These are phyloP conservation scores for Lagria hirta DNA, from an alignment of 2,888 invertebrate genomes.

Conservation along the genomic window DNA sequence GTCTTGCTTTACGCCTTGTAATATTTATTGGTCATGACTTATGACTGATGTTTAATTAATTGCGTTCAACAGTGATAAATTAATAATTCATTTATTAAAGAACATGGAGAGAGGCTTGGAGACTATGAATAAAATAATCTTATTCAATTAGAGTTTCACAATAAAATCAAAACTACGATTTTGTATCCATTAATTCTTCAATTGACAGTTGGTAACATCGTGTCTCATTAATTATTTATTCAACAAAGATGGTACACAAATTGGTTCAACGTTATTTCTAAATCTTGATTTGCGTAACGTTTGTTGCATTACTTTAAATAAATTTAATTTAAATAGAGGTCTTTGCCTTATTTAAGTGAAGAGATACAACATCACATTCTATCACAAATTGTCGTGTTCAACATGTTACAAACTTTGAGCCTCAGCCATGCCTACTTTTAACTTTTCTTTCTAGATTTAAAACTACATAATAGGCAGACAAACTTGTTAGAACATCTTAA, in stretches of 20 bases:
- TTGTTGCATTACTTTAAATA: too few relatives aligned
- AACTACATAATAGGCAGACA: too few relatives aligned
- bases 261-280: constrained; percentile 14
- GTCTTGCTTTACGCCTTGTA: too few relatives aligned
- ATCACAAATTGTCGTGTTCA: too few relatives aligned
- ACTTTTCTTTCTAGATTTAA: too few relatives aligned
- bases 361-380: too few relatives aligned
- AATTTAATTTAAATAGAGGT: too few relatives aligned
- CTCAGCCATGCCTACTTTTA: too few relatives aligned
- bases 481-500: too few relatives aligned
- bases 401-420: too few relatives aligned
- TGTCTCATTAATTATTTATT: constrained; percentile 19
- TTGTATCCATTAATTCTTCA: constrained; percentile 17
- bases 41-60: constrained; percentile 21
- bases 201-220: constrained; percentile 16
- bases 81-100: constrained; percentile 18
- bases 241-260: constrained; percentile 5
- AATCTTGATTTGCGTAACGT: too few relatives aligned
- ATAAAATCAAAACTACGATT: constrained; percentile 17
- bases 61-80: constrained; percentile 16
- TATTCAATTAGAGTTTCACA: constrained; percentile 20
- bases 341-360: too few relatives aligned
- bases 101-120: constrained; percentile 14
- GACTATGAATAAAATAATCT: constrained; percentile 15
- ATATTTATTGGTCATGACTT: constrained; percentile 17